Evolutionary conservation across 1,140 invertebrate genomes (phyloP).

Genomic region (Polyergus mexicanus): DNA sequence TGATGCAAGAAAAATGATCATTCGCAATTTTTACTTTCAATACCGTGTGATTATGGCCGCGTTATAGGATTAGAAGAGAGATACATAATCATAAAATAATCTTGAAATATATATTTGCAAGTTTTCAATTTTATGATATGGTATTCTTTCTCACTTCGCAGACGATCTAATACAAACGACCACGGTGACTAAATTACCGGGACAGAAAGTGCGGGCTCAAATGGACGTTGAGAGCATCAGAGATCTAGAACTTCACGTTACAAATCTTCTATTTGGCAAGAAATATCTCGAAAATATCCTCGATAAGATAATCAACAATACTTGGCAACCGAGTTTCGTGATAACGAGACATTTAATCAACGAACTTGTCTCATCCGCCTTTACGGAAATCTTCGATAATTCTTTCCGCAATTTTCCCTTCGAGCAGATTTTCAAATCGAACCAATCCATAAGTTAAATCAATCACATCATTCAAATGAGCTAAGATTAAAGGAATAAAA

Average conservation of each 20-base stretch:
- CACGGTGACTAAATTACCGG: slow-evolving; percentile 88
- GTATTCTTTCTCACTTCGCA: slow-evolving; percentile 63
- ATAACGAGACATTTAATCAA: slow-evolving; percentile 91
- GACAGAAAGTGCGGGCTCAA: slow-evolving; percentile 88
- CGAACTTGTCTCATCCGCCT: slow-evolving; percentile 92
- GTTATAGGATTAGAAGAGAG: neutral
- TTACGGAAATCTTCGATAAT: slow-evolving; percentile 92
- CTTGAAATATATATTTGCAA: neutral
- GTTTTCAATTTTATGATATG: too few species aligned
- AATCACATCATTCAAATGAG: neutral
- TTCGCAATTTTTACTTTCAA: neutral
- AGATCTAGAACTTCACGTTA: slow-evolving; percentile 92
- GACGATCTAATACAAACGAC: slow-evolving; percentile 89
- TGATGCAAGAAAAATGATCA: neutral
- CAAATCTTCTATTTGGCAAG: slow-evolving; percentile 90
- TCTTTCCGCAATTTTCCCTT: slow-evolving; percentile 90
- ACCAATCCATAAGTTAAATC: slow-evolving; percentile 32
- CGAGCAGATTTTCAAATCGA: slow-evolving; percentile 87
- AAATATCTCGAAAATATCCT: slow-evolving; percentile 89
- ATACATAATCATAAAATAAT: neutral
- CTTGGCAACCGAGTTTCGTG: slow-evolving; percentile 92
- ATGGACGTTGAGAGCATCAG: slow-evolving; percentile 91
- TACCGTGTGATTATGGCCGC: neutral
- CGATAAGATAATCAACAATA: slow-evolving; percentile 90
- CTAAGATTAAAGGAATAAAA: neutral